These are phyloP conservation scores for Penelope pileata DNA, from an alignment of 2,113 vertebrate species.

Conservation along the genomic window DNA sequence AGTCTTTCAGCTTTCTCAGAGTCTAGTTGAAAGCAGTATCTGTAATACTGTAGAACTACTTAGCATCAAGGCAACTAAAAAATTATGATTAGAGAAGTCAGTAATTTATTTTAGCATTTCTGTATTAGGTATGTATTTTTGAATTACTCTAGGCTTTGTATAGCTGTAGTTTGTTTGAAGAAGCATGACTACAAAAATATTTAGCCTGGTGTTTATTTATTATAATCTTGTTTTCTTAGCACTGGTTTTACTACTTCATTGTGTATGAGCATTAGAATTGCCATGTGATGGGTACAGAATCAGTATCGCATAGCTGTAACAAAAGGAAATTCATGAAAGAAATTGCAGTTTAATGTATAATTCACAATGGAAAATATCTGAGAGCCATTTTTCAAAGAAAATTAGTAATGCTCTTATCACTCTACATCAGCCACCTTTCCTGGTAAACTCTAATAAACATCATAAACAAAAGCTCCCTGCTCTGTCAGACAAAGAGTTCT, in stretches of 20 bases:
- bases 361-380: constrained; percentile 40
- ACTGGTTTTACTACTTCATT: neutral
- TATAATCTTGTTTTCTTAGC: constrained; percentile 48
- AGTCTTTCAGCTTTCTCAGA: neutral
- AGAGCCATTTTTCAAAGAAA: constrained; percentile 49
- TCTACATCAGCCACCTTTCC: constrained; percentile 18
- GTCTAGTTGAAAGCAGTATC: neutral
- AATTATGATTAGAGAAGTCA: neutral
- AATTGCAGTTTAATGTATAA: constrained; percentile 34
- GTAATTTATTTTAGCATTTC: neutral
- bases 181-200: neutral
- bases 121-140: neutral
- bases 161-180: neutral
- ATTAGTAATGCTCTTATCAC: constrained; percentile 52
- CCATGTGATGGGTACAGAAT: neutral
- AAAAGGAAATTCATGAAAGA: constrained; percentile 42
- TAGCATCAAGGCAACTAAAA: neutral
- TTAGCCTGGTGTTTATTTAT: constrained; percentile 48
- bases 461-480: constrained; percentile 40
- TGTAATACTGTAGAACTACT: neutral
- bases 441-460: constrained; percentile 38
- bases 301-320: neutral
- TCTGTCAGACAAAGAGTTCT: constrained; percentile 17
- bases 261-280: constrained; percentile 2
- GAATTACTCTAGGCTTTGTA: neutral